Percentiles rank a stretch among this genome's conserved stretches.
These are phyloP conservation scores for Sylvietta virens DNA, from an alignment of 2,113 vertebrate genomes.

Conservation along the genomic window DNA sequence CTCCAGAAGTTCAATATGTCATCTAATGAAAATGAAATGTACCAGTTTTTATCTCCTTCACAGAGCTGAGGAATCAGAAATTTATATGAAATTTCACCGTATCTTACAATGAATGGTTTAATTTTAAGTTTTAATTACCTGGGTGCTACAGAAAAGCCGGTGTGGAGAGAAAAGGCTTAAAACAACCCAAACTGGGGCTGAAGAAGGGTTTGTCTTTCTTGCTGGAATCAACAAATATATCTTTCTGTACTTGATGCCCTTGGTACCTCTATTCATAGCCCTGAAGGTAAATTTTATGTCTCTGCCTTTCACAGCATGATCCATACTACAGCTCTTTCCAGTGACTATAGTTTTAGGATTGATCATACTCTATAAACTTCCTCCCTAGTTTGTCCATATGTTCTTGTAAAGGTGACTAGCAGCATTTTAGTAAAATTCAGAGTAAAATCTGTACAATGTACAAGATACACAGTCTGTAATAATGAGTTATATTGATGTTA, in stretches of 20 bases:
- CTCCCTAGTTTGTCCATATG: not conserved
- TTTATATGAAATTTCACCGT: not conserved
- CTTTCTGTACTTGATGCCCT: not conserved
- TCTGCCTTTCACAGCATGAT: not conserved
- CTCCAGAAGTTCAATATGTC: not conserved
- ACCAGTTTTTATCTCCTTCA: not conserved
- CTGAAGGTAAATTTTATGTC: not conserved
- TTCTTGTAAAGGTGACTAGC: not conserved
- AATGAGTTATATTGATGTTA: not conserved
- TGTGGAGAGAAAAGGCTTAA: not conserved
- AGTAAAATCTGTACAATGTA: not conserved
- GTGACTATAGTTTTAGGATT: not conserved
- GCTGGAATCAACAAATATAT: not conserved
- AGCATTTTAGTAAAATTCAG: not conserved
- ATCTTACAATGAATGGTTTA: not conserved
- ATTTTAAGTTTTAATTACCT: not conserved
- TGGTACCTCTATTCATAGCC: not conserved
- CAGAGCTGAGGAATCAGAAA: not conserved
- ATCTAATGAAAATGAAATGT: not conserved
- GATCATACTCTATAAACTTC: not conserved
- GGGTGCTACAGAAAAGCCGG: not conserved
- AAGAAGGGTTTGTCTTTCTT: not conserved
- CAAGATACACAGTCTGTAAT: not conserved
- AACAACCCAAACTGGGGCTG: not conserved
- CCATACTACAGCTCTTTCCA: not conserved